These are phyloP conservation scores for Tragelaphus buxtoni DNA, from an alignment of 2,113 vertebrate species.

Conservation along the genomic window DNA sequence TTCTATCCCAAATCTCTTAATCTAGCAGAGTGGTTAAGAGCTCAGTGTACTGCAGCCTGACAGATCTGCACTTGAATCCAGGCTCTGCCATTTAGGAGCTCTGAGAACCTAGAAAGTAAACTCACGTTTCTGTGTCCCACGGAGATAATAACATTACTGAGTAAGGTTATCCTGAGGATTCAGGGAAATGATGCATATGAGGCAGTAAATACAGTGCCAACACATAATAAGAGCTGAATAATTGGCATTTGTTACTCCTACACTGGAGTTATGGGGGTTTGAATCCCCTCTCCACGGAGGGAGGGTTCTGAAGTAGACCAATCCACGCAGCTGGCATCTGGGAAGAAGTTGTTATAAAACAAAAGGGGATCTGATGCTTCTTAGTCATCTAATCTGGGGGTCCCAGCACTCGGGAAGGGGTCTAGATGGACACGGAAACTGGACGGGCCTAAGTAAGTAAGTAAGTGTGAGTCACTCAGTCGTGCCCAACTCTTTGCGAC, in stretches of 20 bases:
- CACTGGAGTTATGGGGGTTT: neutral
- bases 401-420: neutral
- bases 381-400: neutral
- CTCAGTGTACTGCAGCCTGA: neutral
- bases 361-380: neutral
- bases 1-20: neutral
- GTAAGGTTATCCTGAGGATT: neutral
- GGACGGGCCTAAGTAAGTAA: too few relatives aligned
- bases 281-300: rapidly evolving
- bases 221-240: neutral
- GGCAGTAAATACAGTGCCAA: neutral
- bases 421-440: neutral
- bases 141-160: neutral
- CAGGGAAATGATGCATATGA: neutral
- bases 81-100: neutral
- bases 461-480: neutral
- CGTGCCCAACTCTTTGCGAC: neutral
- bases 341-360: neutral
- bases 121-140: neutral
- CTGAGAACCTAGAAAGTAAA: neutral
- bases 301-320: neutral
- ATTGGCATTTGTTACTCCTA: neutral
- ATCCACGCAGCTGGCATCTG: neutral
- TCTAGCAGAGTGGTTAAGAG: neutral
- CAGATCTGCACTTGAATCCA: neutral